A percentile compares a stretch with the other conserved stretches of the same genome.
These are phyloP conservation scores for Gastracanthus pulcherrimus DNA, from an alignment of 2,888 invertebrate genomes.

Conservation along the genomic window DNA sequence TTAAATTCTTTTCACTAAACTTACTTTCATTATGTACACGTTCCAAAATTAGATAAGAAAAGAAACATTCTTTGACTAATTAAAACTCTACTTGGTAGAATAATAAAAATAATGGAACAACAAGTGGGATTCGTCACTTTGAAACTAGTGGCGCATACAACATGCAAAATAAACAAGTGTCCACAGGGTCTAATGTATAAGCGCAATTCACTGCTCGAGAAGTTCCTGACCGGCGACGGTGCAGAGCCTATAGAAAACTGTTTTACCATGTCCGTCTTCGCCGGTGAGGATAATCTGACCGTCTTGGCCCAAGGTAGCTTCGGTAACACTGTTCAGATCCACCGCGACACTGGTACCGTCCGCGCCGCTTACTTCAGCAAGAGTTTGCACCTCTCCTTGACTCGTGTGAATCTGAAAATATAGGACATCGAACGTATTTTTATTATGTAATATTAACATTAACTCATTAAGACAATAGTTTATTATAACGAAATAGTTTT, in stretches of 20 bases:
- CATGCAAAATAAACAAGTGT: conserved; percentile 61
- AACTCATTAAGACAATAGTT: too few species aligned
- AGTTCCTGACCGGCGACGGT: conserved; percentile 77
- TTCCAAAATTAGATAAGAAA: conserved; percentile 54
- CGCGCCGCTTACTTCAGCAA: conserved; percentile 85
- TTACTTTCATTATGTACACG: conserved; percentile 51
- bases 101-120: conserved; percentile 56
- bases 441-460: not conserved
- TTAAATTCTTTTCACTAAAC: conserved; percentile 34
- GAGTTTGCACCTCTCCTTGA: conserved; percentile 83
- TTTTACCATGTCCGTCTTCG: conserved; percentile 93
- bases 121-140: conserved; percentile 51
- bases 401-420: conserved; percentile 77
- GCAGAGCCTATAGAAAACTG: conserved; percentile 78
- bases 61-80: conserved; percentile 62
- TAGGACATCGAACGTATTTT: not conserved
- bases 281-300: conserved; percentile 97
- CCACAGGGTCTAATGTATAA: conserved; percentile 65
- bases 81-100: conserved; percentile 66
- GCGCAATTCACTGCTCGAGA: conserved; percentile 75
- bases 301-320: conserved; percentile 93
- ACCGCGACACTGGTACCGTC: conserved; percentile 87
- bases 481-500: too few species aligned
- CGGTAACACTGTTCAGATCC: conserved; percentile 92
- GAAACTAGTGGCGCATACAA: conserved; percentile 54